Base-by-base conservation (phyloP, 2,888 invertebrate species). In the Lasioglossum morio region DNA sequence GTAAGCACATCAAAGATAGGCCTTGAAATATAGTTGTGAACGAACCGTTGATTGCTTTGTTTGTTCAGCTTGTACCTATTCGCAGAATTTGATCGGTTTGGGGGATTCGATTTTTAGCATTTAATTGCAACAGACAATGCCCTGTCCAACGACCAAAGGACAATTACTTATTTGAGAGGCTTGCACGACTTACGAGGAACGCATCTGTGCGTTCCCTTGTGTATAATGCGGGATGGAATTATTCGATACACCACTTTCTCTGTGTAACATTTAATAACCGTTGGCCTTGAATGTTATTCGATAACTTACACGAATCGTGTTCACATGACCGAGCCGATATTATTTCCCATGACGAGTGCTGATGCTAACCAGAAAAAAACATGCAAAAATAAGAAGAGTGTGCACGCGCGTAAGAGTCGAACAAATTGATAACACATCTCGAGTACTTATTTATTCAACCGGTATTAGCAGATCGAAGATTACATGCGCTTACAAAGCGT, bases 281-380 rank as follows among this genome's bases (percentile, higher is more conserved):
- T 27, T 23, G 53, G 46, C 53, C 60, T 81, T 72, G 81, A 48
- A 30, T 72, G 14, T 70, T 23, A 48, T 78, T 48, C 72, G 81
- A 78, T 72, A 78, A 63, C 27, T 30, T 53, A 48, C 63, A 72
- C 53, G 72, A 77, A 72, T 77, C 30, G 30, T 46, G 60, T 30
- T 16, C 40, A 34, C 40, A 63, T 63, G 30, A 63, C 30, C 8
- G 2, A 5, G 19, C 19, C 30, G 19, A 19, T 34, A 23, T n/a
- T 23, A 60, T 43, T 34, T 48, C 19, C 30, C 16, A 37, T 27
- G 46, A 53, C 30, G 27, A 7, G 34, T 30, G n/a, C 23, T 19
- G 30, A 23, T n/a, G 57, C 37, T 37, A 48, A 37, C 60, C 23
- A 46, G 34, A n/a, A 34, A 53, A 23, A 66, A 48, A 1, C 2